These are phyloP conservation scores for Saccostrea glomerata DNA, from an alignment of 1,140 invertebrate species.

Conservation along the genomic window DNA sequence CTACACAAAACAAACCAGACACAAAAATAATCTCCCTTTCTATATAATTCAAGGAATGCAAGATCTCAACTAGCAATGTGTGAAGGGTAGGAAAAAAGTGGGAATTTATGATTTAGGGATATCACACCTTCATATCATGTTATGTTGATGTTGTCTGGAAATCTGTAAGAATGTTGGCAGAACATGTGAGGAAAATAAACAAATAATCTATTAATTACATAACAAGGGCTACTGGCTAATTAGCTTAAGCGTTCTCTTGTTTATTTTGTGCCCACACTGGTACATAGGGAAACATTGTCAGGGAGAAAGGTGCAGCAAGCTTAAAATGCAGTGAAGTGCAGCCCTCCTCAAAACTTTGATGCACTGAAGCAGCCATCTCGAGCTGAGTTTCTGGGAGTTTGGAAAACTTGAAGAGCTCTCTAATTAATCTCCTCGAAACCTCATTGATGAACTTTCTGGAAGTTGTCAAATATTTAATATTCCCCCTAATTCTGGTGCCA, in stretches of 20 bases:
- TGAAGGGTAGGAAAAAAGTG: neutral
- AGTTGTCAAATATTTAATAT: neutral
- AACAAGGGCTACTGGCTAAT: neutral
- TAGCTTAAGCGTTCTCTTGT: constrained; percentile 11
- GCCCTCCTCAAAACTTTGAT: neutral
- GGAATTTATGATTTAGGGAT: neutral
- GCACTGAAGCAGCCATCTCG: neutral
- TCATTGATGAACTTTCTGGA: neutral
- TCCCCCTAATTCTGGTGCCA: neutral
- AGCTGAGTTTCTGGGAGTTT: neutral
- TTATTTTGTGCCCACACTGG: neutral
- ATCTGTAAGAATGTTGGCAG: neutral
- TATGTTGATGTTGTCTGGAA: constrained; percentile 1
- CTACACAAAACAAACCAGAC: neutral
- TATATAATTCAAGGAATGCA: neutral
- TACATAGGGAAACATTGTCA: neutral
- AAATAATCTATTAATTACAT: constrained; percentile 34
- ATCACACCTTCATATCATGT: neutral
- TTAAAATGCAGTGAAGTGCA: neutral
- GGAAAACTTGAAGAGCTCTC: neutral
- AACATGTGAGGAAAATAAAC: constrained; percentile 11
- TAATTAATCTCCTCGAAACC: neutral
- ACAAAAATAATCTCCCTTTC: neutral
- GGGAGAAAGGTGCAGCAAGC: neutral
- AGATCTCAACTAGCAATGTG: neutral